Conservation (phyloP, 2,113 vertebrate species). For the Bubo blakistoni region DNA sequence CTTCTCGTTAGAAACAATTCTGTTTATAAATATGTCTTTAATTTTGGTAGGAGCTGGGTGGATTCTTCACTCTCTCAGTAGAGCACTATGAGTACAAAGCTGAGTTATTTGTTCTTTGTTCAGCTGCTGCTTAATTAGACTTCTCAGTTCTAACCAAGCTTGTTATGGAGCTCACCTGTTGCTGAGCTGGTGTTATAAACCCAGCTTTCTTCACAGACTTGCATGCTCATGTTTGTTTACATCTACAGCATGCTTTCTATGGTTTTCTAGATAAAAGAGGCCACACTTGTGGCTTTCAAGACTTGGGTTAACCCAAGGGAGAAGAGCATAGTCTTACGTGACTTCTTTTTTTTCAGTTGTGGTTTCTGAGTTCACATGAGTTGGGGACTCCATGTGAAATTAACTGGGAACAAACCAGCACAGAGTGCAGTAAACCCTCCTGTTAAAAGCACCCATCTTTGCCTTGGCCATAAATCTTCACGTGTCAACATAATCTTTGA, state of each 20-base stretch:
- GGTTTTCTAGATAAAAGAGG: not conserved
- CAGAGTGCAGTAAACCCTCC: not conserved
- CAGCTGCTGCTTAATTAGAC: not conserved
- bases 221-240: not conserved
- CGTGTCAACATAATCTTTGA: not conserved
- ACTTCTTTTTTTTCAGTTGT: not conserved
- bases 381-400: not conserved
- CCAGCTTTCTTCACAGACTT: not conserved
- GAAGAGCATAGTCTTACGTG: not conserved
- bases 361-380: not conserved
- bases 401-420: not conserved
- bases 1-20: conserved; percentile 50
- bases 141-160: not conserved
- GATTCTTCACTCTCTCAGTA: not conserved
- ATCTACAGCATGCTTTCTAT: not conserved
- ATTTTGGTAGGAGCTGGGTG: conserved; percentile 38
- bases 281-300: not conserved
- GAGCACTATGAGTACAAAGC: not conserved
- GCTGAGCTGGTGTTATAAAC: not conserved
- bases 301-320: not conserved
- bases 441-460: not conserved
- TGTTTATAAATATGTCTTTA: conserved; percentile 52
- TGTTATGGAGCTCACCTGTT: conserved; percentile 18
- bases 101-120: not conserved
- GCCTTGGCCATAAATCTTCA: not conserved